Conservation (phyloP, 2,113 vertebrate genomes). For the Andinoacara biseriatus region DNA sequence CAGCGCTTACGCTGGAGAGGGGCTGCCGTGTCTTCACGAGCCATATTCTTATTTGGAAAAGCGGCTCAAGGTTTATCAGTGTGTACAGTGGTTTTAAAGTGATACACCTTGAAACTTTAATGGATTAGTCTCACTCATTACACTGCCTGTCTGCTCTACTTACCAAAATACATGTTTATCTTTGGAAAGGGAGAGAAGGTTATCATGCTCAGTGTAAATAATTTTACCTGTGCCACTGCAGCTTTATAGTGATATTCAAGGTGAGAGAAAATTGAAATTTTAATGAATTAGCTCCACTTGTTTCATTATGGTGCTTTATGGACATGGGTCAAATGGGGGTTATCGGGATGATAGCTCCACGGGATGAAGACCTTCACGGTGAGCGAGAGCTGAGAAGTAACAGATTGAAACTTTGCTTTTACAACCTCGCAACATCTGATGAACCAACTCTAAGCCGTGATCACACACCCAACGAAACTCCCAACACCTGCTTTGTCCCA, state of each 20-base stretch:
- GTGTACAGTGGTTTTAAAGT: constrained; percentile 1
- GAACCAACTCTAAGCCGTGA: background rate
- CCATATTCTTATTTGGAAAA: background rate
- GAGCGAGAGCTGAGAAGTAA: background rate
- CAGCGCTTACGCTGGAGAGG: accelerated
- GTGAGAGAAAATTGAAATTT: constrained; percentile 55
- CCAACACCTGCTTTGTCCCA: background rate
- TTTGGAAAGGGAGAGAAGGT: constrained; percentile 30
- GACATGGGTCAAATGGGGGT: constrained; percentile 1
- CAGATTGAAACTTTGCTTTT: constrained; percentile 16
- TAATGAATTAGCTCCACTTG: constrained; percentile 42
- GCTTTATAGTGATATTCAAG: constrained; percentile 49
- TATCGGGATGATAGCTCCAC: background rate
- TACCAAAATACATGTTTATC: constrained; percentile 47
- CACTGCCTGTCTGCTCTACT: constrained; percentile 14
- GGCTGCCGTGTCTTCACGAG: background rate
- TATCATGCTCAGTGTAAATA: constrained; percentile 26
- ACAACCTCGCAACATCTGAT: background rate
- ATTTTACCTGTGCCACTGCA: constrained; percentile 20
- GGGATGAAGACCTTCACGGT: constrained; percentile 15
- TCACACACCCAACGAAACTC: background rate
- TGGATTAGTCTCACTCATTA: constrained; percentile 35
- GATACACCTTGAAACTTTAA: constrained; percentile 10
- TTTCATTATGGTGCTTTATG: constrained; percentile 13
- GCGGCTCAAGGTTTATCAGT: constrained; percentile 23